Conservation (phyloP, 2,888 invertebrate genomes). For the Platypus cylindrus region DNA sequence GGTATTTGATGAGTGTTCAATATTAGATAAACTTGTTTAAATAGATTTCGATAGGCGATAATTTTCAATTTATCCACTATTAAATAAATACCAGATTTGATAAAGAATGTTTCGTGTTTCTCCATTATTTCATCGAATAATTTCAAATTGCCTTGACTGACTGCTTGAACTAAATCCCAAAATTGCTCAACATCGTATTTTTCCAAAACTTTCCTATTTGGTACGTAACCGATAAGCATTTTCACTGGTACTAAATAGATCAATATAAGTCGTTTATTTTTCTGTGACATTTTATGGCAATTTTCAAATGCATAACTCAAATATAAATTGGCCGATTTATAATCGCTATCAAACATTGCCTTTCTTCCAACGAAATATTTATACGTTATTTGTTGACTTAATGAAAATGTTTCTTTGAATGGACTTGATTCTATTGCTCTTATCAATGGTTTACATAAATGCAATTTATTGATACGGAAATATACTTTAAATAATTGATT, state of each 20-base stretch:
- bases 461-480: constrained; percentile 71
- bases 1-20: constrained; percentile 79
- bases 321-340: constrained; percentile 83
- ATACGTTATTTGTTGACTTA: constrained; percentile 92
- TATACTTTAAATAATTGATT: constrained; percentile 93
- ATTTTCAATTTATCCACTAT: constrained; percentile 94
- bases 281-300: constrained; percentile 66
- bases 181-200: constrained; percentile 89
- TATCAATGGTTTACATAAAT: constrained; percentile 86
- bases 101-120: constrained; percentile 82
- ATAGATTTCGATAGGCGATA: constrained; percentile 89
- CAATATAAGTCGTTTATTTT: constrained; percentile 84
- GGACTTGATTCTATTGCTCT: constrained; percentile 90
- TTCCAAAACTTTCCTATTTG: constrained; percentile 63
- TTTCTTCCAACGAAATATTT: constrained; percentile 95
- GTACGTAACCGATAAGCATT: constrained; percentile 93
- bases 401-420: constrained; percentile 76
- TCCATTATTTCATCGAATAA: constrained; percentile 74
- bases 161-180: constrained; percentile 75
- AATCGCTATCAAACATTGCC: constrained; percentile 97
- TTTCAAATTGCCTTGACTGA: constrained; percentile 79
- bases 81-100: constrained; percentile 92
- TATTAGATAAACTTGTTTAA: constrained; percentile 77
- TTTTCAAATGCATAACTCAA: constrained; percentile 86
- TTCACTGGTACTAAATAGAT: constrained; percentile 94